Conservation (phyloP, 1,140 invertebrate species). For the Drosophila nasuta region DNA sequence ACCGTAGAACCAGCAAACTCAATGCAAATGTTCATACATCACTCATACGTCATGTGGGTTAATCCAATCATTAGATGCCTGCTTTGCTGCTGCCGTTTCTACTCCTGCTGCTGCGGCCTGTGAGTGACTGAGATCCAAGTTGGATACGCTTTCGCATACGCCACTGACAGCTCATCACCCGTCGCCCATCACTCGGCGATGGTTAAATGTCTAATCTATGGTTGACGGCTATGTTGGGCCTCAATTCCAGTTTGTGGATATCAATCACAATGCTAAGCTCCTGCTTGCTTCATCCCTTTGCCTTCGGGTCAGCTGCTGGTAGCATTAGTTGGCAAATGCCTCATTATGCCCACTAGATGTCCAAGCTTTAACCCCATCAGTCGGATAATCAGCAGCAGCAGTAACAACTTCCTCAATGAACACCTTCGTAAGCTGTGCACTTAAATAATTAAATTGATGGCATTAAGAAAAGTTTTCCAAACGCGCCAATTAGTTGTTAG, state of each 20-base stretch:
- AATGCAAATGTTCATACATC: conserved; percentile 64
- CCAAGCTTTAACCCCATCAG: background rate
- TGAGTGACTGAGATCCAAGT: conserved; percentile 28
- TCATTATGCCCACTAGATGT: background rate
- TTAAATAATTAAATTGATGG: conserved; percentile 20
- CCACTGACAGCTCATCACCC: conserved; percentile 48
- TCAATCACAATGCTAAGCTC: conserved; percentile 72
- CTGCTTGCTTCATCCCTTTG: conserved; percentile 8
- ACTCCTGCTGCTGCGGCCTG: background rate
- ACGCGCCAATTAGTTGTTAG: conserved; percentile 25
- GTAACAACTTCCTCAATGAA: background rate
- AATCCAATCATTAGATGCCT: conserved; percentile 66
- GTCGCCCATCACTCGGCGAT: conserved; percentile 29
- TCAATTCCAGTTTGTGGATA: conserved; percentile 45
- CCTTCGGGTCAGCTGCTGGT: conserved; percentile 1
- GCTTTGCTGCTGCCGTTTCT: background rate
- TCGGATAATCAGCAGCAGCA: background rate
- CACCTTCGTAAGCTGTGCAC: conserved; percentile 11
- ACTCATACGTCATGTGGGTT: conserved; percentile 79
- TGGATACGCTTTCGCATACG: conserved; percentile 5
- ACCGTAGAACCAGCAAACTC: conserved; percentile 35
- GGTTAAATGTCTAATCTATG: conserved; percentile 60
- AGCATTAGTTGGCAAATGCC: background rate
- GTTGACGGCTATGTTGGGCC: conserved; percentile 17
- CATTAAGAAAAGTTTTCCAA: conserved; percentile 18